Conservation (phyloP, 1,140 invertebrate species). For the Idris sp. region DNA sequence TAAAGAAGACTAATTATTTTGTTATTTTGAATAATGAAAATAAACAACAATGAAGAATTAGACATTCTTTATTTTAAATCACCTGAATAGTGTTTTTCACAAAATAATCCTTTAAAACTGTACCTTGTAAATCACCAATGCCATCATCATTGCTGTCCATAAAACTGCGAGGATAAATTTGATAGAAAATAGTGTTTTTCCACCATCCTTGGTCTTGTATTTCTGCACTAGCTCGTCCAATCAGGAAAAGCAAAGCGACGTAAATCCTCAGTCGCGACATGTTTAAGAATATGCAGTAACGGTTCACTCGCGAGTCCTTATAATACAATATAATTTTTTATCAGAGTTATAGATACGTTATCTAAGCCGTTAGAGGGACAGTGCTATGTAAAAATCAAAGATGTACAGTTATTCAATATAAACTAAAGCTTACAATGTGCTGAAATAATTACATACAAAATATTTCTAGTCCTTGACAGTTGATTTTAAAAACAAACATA, state of each 20-base stretch:
- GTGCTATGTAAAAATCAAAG: neutral
- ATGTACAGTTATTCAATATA: neutral
- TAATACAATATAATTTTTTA: conserved; percentile 35
- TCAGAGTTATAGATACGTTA: conserved; percentile 36
- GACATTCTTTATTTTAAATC: too few species aligned
- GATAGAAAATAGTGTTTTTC: conserved; percentile 86
- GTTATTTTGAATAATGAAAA: too few species aligned
- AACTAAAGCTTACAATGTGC: neutral
- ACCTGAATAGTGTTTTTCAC: too few species aligned
- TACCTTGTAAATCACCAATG: conserved; percentile 86
- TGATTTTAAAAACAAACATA: conserved; percentile 23
- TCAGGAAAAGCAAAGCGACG: conserved; percentile 34
- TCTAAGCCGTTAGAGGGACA: conserved; percentile 10
- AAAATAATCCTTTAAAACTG: too few species aligned
- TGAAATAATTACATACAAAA: conserved; percentile 10
- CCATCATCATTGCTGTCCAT: conserved; percentile 86
- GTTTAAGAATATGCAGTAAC: conserved; percentile 25
- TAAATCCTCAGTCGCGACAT: conserved; percentile 50
- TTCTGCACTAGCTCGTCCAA: conserved; percentile 40
- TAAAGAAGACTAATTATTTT: too few species aligned
- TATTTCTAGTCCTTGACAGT: conserved; percentile 1
- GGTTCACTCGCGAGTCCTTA: conserved; percentile 29
- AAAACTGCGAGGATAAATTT: conserved; percentile 88
- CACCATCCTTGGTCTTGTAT: conserved; percentile 82
- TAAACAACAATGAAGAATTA: too few species aligned